Conservation (phyloP, 2,888 invertebrate species). For the Julus scandinavius region DNA sequence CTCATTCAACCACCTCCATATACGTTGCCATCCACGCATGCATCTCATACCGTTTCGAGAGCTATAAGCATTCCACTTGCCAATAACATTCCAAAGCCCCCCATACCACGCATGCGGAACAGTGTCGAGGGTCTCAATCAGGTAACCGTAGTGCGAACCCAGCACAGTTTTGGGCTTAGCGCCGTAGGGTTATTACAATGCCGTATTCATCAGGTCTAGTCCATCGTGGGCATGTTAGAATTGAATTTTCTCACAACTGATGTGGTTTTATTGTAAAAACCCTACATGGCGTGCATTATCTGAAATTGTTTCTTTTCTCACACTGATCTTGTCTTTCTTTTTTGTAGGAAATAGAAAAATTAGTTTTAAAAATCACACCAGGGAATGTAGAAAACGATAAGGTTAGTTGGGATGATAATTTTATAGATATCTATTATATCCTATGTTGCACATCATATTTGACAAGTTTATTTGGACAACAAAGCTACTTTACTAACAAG, state of each 20-base stretch:
- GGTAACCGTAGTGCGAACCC: conserved; percentile 64
- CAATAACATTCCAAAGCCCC: conserved; percentile 70
- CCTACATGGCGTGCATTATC: too few species aligned
- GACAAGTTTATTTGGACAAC: conserved; percentile 46
- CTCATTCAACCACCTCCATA: conserved; percentile 62
- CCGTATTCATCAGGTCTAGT: neutral
- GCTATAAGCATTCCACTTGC: conserved; percentile 69
- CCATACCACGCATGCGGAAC: conserved; percentile 77
- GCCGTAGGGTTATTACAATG: neutral
- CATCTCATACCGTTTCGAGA: conserved; percentile 64
- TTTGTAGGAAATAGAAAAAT: conserved; percentile 76
- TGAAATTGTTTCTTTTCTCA: neutral
- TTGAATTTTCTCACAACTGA: too few species aligned
- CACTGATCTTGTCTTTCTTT: conserved; percentile 42
- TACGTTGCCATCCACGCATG: conserved; percentile 60
- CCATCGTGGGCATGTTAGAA: too few species aligned
- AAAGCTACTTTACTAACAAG: neutral
- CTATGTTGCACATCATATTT: neutral
- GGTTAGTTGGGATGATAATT: conserved; percentile 65
- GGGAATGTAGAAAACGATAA: conserved; percentile 72
- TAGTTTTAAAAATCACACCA: conserved; percentile 73
- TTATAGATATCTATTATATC: too few species aligned
- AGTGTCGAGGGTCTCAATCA: conserved; percentile 89
- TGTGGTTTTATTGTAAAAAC: too few species aligned
- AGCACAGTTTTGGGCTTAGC: neutral